These are phyloP conservation scores for Coturnix japonica DNA, from an alignment of 2,113 vertebrate genomes.

Conservation along the genomic window DNA sequence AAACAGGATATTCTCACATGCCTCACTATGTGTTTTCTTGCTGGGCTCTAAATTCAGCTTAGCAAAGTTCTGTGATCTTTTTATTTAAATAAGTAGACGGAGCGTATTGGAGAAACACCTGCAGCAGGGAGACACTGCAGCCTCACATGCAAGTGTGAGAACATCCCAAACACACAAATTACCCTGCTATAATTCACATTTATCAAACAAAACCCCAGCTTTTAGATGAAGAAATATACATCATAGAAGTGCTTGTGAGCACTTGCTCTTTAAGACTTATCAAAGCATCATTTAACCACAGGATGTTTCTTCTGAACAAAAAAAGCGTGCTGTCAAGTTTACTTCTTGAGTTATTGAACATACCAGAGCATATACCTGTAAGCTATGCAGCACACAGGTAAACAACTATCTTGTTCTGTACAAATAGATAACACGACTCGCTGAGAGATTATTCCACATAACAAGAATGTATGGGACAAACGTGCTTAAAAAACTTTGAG, in stretches of 20 bases:
- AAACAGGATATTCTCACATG: constrained; percentile 2
- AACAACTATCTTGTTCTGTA: neutral
- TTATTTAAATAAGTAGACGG: neutral
- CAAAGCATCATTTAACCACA: constrained; percentile 1
- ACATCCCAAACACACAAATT: constrained; percentile 48
- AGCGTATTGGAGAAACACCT: constrained; percentile 1
- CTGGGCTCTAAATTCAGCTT: constrained; percentile 3
- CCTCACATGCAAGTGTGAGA: neutral
- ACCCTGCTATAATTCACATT: constrained; percentile 54
- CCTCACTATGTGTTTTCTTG: neutral
- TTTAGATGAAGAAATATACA: neutral
- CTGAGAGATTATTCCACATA: neutral
- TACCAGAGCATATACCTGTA: neutral
- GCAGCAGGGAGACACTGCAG: neutral
- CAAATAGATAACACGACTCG: neutral
- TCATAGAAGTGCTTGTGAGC: constrained; percentile 16
- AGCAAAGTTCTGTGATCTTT: neutral
- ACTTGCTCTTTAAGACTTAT: constrained; percentile 26
- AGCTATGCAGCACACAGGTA: neutral
- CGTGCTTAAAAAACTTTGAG: neutral
- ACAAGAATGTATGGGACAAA: neutral
- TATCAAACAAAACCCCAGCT: neutral
- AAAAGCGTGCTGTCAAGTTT: neutral
- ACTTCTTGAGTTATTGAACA: neutral
- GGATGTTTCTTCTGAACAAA: constrained; percentile 9